Evolutionary conservation across 2,888 invertebrate species (phyloP).

Genomic region (Meganola albula): DNA sequence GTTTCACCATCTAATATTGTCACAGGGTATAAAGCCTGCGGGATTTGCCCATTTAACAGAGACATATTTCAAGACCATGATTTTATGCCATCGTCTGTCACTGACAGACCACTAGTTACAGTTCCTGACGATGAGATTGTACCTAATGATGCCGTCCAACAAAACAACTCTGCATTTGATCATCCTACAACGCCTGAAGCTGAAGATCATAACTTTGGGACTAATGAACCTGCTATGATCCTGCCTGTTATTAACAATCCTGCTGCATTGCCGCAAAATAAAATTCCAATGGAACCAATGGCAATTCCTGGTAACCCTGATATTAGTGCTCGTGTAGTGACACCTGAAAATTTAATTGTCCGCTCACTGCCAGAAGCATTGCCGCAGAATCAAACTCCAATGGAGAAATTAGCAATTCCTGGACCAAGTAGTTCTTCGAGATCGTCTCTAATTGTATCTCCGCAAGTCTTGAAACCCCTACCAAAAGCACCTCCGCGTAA

Average conservation of each 20-base stretch:
- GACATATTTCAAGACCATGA: slow-evolving; percentile 1
- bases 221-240: neutral
- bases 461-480: slow-evolving; percentile 19
- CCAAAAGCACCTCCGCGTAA: slow-evolving; percentile 15
- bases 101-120: neutral
- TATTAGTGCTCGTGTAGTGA: too few relatives aligned
- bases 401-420: too few relatives aligned
- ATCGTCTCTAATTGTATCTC: slow-evolving; percentile 7
- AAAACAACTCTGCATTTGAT: neutral
- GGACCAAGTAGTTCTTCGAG: neutral
- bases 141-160: neutral
- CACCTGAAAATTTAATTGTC: neutral
- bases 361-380: neutral
- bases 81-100: neutral
- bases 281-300: neutral
- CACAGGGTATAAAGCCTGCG: slow-evolving; percentile 4
- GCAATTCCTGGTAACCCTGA: neutral
- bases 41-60: slow-evolving; percentile 5
- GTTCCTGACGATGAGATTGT: neutral
- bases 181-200: neutral
- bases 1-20: slow-evolving; percentile 1
- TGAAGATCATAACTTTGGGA: neutral
- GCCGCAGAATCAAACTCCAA: neutral
- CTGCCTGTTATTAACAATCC: neutral
- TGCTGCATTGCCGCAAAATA: neutral